Evolutionary conservation across 2,797 vertebrate species (phyloP), one percentile per base, ranked within the genome.

Genomic region (Poecilia picta): DNA sequence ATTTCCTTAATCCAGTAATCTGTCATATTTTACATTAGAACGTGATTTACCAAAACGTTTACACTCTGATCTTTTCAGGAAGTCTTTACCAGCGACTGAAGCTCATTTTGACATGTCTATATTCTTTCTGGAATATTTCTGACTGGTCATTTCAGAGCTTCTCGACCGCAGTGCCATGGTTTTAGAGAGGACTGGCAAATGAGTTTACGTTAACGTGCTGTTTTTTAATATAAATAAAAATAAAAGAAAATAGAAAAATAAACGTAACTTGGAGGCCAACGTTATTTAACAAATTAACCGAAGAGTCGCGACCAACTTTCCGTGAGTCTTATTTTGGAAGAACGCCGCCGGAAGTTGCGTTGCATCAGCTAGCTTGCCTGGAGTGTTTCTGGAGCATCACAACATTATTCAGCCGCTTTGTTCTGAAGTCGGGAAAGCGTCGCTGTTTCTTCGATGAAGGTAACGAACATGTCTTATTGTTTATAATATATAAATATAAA

Each of bases 381-480:
- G 25, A 43, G 46, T 80, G 16, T 3, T 2, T 62, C 36, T 10
- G 55, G 74, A 93, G 88, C 92, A 91, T 92, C 91, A 91, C 87
- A 92, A 94, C 91, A 92, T 81, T 83, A 82, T 82, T 59, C 79
- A 68, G 77, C 83, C 53, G 89, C 91, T 93, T 93, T 93, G 91
- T 93, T 83, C 76, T 41, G 39, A 76, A 78, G 74, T 36, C 78
- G 41, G 55, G 74, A 77, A 83, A 89, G 73, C 81, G 16, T 47
- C 80, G 88, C 80, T 74, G 74, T 85, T 73, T 41, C 85, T 88
- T 93, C 86, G 74, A 92, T 91, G 90, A 92, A 88, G 91, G 92
- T 93, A 93, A 91, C 79, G 36, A 4, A 41, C 4, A 3, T 5
- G 3, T 28, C 3, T 31, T 25, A 1, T 2, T 36, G 3, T 43